phyloP scores from a whole-genome alignment of 2,797 vertebrate species.

The Peromyscus nudipes region DNA sequence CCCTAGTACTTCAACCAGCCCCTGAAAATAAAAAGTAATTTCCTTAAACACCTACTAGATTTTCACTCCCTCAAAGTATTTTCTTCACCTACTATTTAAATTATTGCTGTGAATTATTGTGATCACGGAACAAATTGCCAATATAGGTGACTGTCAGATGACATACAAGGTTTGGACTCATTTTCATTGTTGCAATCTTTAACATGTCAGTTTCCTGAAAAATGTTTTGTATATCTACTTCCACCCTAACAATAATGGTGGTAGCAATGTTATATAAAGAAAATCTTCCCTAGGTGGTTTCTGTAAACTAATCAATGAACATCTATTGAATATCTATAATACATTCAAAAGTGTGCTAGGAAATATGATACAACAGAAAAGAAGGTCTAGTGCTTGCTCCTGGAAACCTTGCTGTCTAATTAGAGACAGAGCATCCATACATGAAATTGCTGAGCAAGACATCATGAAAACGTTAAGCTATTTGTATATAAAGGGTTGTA shows the following conservation, averaged over 20 bases:
- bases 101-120: constrained; percentile 24
- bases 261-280: constrained; percentile 17
- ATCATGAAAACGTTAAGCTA: constrained; percentile 53
- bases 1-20: background rate
- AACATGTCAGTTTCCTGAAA: constrained; percentile 1
- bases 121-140: background rate
- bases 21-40: background rate
- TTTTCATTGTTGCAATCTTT: background rate
- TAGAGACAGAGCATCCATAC: constrained; percentile 29
- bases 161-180: background rate
- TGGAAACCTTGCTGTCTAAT: constrained; percentile 38
- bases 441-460: constrained; percentile 64
- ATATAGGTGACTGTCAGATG: background rate
- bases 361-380: constrained; percentile 8
- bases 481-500: constrained; percentile 4
- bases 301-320: constrained; percentile 48
- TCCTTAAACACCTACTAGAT: background rate
- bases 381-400: background rate
- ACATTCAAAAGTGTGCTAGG: background rate
- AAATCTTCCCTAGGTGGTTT: constrained; percentile 8
- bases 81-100: background rate
- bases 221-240: background rate
- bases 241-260: background rate
- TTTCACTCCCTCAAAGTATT: background rate
- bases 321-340: constrained; percentile 50